Conservation (phyloP, 2,797 vertebrate genomes). For the Euthynnus affinis region DNA sequence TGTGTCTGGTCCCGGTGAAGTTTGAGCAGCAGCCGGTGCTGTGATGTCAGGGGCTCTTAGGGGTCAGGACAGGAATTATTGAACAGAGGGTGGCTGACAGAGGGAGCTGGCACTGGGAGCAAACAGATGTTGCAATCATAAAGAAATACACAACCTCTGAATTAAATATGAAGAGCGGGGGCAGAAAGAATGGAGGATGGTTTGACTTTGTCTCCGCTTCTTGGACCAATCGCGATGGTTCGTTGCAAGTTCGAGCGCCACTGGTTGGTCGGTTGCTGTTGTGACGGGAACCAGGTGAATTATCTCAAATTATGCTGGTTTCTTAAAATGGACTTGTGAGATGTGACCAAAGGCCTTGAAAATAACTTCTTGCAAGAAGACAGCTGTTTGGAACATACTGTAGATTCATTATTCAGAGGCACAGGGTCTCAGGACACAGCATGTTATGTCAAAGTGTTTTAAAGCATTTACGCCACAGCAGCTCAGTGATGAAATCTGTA, state of each 20-base stretch:
- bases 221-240: conserved; percentile 37
- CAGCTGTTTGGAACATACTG: conserved; percentile 89
- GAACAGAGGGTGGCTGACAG: conserved; percentile 86
- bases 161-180: conserved; percentile 85
- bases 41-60: conserved; percentile 79
- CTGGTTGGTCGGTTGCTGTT: conserved; percentile 46
- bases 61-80: conserved; percentile 85
- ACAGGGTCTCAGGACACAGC: conserved; percentile 78
- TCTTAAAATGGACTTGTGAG: conserved; percentile 32
- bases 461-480: conserved; percentile 85
- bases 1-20: conserved; percentile 78
- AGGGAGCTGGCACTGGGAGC: conserved; percentile 82
- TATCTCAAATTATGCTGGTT: conserved; percentile 55
- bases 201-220: conserved; percentile 40
- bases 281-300: conserved; percentile 51
- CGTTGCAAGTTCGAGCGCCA: background rate
- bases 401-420: conserved; percentile 87
- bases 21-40: conserved; percentile 76
- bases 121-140: conserved; percentile 89
- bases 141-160: conserved; percentile 86
- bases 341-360: conserved; percentile 56
- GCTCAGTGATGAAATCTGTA: conserved; percentile 84
- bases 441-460: conserved; percentile 88
- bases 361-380: conserved; percentile 71
- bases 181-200: conserved; percentile 55